Percentiles rank a stretch among this genome's conserved stretches.
phyloP scores from a whole-genome alignment of 1,140 invertebrate species.

The Drosophila guanche region DNA sequence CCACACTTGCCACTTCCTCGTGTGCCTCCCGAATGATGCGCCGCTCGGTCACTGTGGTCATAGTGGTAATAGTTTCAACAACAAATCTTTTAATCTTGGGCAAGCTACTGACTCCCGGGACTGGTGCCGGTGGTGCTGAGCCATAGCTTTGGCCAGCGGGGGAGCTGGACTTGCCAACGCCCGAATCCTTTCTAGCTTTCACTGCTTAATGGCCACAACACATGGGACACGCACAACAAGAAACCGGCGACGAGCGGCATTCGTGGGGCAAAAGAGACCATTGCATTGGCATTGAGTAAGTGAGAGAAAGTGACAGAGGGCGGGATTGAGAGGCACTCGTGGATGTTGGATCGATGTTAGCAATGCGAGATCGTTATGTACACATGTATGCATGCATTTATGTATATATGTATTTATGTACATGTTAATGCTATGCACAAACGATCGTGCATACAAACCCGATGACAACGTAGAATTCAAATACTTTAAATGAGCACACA shows the following conservation, averaged over 20 bases:
- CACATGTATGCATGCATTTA: background rate
- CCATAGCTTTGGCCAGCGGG: background rate
- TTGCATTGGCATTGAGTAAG: slow-evolving; percentile 42
- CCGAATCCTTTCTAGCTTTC: slow-evolving; percentile 66
- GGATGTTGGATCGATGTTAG: slow-evolving; percentile 3
- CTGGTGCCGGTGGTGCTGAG: slow-evolving; percentile 4
- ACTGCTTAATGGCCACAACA: slow-evolving; percentile 30
- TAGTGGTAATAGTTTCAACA: slow-evolving; percentile 87
- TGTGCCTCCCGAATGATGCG: slow-evolving; percentile 85
- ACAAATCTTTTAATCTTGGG: slow-evolving; percentile 86
- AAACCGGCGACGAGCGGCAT: slow-evolving; percentile 24
- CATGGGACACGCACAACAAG: slow-evolving; percentile 7
- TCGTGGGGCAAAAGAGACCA: slow-evolving; percentile 54
- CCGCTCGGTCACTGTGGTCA: slow-evolving; percentile 88
- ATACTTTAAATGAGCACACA: no score
- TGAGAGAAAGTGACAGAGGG: background rate
- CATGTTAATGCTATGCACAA: background rate
- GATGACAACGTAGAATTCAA: background rate
- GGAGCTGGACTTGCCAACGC: slow-evolving; percentile 32
- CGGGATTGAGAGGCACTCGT: background rate
- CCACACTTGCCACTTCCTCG: slow-evolving; percentile 52
- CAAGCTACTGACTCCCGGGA: slow-evolving; percentile 49
- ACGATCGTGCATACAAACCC: slow-evolving; percentile 17
- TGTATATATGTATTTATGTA: background rate
- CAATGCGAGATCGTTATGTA: slow-evolving; percentile 1